Conservation (phyloP, 2,797 vertebrate genomes). For the Sternotherus odoratus region DNA sequence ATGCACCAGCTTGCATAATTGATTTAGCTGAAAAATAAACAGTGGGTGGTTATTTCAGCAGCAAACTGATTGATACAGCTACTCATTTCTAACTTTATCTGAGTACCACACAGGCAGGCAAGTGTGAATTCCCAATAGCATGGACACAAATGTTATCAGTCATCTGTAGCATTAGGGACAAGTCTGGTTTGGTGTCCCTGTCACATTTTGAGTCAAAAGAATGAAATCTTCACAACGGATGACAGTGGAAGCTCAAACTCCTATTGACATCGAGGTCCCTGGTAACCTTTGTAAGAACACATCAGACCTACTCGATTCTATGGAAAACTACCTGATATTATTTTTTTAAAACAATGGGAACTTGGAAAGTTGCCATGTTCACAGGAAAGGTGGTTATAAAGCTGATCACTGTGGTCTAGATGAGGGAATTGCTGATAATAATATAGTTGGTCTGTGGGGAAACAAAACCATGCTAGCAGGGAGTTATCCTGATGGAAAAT, state of each 20-base stretch:
- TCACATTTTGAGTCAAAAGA: not conserved
- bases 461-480: not conserved
- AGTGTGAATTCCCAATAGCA: slow-evolving; percentile 20
- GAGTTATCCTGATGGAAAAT: slow-evolving; percentile 62
- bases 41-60: slow-evolving; percentile 85
- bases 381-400: slow-evolving; percentile 33
- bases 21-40: slow-evolving; percentile 74
- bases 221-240: not conserved
- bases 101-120: slow-evolving; percentile 56
- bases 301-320: not conserved
- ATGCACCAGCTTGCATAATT: slow-evolving; percentile 71
- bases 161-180: slow-evolving; percentile 21
- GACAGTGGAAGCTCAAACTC: not conserved
- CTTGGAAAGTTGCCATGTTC: slow-evolving; percentile 2
- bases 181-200: not conserved
- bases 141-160: slow-evolving; percentile 27
- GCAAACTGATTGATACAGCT: slow-evolving; percentile 81
- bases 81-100: slow-evolving; percentile 76
- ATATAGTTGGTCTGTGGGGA: slow-evolving; percentile 68
- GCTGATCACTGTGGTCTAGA: slow-evolving; percentile 63
- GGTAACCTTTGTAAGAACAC: not conserved
- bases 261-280: not conserved
- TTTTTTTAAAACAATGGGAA: slow-evolving; percentile 33
- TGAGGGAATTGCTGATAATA: slow-evolving; percentile 70
- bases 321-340: not conserved